Base-by-base conservation (phyloP, 2,888 invertebrate species). In the Mellilla xanthometata region DNA sequence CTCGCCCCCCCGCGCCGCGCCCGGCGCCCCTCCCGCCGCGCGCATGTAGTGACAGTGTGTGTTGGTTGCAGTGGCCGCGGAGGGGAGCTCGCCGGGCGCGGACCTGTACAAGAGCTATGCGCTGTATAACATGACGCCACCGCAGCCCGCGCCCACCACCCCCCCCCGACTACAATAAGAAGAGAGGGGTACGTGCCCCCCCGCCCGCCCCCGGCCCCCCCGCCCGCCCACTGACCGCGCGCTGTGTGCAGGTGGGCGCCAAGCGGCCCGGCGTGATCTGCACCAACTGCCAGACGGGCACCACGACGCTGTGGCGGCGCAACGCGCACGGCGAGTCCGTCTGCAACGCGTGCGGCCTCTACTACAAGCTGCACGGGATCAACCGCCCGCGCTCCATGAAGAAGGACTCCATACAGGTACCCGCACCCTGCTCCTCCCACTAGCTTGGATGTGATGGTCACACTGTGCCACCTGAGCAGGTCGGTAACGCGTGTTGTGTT, bases 301-400 rank as follows among this genome's bases (percentile, higher is more conserved):
- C 93, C 34, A 99, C 99, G 22, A 98, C 99, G 6, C 91, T 99
- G 56, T 99, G 88, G 88, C 83, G 88, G 15, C 84, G 87, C 74
- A 88, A 88, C 80, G 90, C 94, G 51, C 91, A 94, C 62, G 99
- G 99, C 7, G 98, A 99, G 81, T 97, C 99, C 1, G 99, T 99
- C 22, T 99, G 99, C 89, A 99, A 99, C 87, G 99, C 99, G 13
- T 99, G 99, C 81, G 99, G 99, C 1, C 93, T 99, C 11, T 99
- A 99, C 88, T 99, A 81, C 90, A 99, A 99, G 84, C 91, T 99
- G 60, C 99, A 99, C 81, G 94, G 93, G 63, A 94, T 98, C 52
- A 94, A 95, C 75, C 91, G 99, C 39, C 99, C 99, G 6, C 79
- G 95, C 63, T 93, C 97, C 40, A 99, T 99, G 98, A 90, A 90